Evolutionary conservation across 37 sponge, comb jelly and placozoan genomes (phyloP), one percentile per base, ranked within the genome.

Genomic region (Agelas oroides): DNA sequence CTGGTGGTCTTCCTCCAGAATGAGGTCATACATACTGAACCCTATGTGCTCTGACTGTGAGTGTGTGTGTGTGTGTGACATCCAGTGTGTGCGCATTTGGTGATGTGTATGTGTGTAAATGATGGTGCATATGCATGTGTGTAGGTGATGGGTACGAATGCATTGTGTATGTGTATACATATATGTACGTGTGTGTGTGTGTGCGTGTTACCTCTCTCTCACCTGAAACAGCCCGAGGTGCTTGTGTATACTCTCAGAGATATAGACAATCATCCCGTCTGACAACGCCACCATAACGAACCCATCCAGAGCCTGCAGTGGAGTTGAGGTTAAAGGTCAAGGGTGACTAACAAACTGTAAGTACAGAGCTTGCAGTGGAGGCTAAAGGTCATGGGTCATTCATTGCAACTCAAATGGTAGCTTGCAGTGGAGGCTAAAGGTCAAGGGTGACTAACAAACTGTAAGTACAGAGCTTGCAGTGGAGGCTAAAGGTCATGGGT

Each of bases 11-110:
- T 89, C 89, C 27, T 82, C 78, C 0, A 70, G 70, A 1, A 89
- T 55, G 0, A 89, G 56, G 35, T 89, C 89, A 70, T 71, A 89
- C 38, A 89, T 23, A 16, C 65, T 65, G 71, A 57, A 23, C 12
- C 89, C 84, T 25, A 89, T 89, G 73, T 83, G 79, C 65, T 89
- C 89, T 24, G 89, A 83, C 89, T 89, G 71, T 30, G 12, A 23
- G 25, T 61, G 62, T 61, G 62, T 61, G 62, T 61, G 14, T 14
- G 25, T 61, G 14, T 61, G 62, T 61, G 62, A n/a, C n/a, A n/a
- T n/a, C n/a, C n/a, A n/a, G n/a, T 40, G 24, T 40, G 38, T 41
- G 6, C 23, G n/a, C n/a, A n/a, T n/a, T n/a, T n/a, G n/a, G n/a
- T n/a, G 67, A 59, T n/a, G 61, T 28, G 17, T n/a, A 30, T 37